Evolutionary conservation across 2,888 invertebrate species (phyloP).

Genomic region (Hoplodrina blanda): DNA sequence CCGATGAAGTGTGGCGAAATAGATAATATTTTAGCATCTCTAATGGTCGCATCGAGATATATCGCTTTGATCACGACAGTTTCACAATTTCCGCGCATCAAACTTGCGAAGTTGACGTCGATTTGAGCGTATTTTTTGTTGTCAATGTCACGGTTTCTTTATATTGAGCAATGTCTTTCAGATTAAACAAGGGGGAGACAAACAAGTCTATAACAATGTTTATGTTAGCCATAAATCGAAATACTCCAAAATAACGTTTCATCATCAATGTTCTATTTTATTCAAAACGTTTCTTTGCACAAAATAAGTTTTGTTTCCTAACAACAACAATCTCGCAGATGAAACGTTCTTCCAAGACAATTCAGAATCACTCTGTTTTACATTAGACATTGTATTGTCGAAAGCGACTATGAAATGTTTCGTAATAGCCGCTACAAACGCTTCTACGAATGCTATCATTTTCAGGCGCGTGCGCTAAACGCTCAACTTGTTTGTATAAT

Average conservation of each 20-base stretch:
- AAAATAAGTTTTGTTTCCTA: slow-evolving; percentile 45
- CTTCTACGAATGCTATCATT: slow-evolving; percentile 58
- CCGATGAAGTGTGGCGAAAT: slow-evolving; percentile 68
- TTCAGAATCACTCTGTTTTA: slow-evolving; percentile 64
- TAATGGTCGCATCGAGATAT: slow-evolving; percentile 54
- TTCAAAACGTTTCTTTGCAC: slow-evolving; percentile 26
- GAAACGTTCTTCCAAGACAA: slow-evolving; percentile 57
- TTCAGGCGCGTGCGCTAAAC: slow-evolving; percentile 58
- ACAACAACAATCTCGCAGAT: slow-evolving; percentile 54
- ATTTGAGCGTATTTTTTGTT: slow-evolving; percentile 12
- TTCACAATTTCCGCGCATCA: slow-evolving; percentile 31
- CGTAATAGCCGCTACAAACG: slow-evolving; percentile 58
- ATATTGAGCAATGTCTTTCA: neutral
- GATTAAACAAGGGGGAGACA: neutral
- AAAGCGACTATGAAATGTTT: slow-evolving; percentile 63
- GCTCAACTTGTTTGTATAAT: slow-evolving; percentile 59
- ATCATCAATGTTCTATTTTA: slow-evolving; percentile 8
- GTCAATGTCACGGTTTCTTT: slow-evolving; percentile 8
- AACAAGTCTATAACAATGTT: neutral
- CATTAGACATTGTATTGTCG: slow-evolving; percentile 63
- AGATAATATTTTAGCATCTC: slow-evolving; percentile 65
- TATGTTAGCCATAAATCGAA: neutral
- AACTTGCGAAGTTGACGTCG: slow-evolving; percentile 23
- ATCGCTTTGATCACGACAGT: slow-evolving; percentile 46
- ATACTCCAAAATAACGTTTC: slow-evolving; percentile 8